Evolutionary conservation across 2,113 vertebrate species (phyloP).

Genomic region (Brevimyrus niger): DNA sequence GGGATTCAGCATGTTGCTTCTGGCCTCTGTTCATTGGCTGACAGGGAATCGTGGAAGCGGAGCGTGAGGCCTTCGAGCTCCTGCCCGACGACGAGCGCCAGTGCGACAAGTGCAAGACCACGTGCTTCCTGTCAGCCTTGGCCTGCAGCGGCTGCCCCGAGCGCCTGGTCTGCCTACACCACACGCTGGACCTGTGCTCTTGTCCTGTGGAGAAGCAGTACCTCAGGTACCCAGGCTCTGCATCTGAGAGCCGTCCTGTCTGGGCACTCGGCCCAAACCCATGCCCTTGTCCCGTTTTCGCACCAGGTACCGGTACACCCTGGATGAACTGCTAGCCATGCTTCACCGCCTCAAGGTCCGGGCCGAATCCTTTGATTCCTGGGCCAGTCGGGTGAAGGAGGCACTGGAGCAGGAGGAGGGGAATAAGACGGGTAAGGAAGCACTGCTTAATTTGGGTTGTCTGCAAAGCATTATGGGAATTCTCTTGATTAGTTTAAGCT

Average conservation of each 20-base stretch:
- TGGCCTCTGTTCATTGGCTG: neutral
- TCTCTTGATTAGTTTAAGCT: neutral
- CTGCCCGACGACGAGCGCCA: conserved; percentile 93
- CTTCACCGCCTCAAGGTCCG: conserved; percentile 76
- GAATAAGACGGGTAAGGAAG: conserved; percentile 2
- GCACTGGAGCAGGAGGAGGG: conserved; percentile 61
- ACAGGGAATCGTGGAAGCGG: conserved; percentile 71
- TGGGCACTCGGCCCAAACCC: neutral
- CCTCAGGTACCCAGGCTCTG: conserved; percentile 67
- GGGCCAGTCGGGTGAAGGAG: conserved; percentile 75
- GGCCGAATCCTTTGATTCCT: conserved; percentile 79
- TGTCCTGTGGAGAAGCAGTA: conserved; percentile 76
- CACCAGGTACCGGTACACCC: conserved; percentile 76
- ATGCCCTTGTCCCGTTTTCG: neutral
- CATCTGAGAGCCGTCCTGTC: neutral
- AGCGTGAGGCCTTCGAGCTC: conserved; percentile 75
- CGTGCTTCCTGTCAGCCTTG: conserved; percentile 91
- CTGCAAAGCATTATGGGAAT: neutral
- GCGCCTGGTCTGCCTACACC: conserved; percentile 80
- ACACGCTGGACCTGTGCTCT: conserved; percentile 73
- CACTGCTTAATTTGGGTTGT: neutral
- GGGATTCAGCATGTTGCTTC: neutral
- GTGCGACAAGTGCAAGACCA: conserved; percentile 88
- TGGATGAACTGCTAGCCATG: conserved; percentile 91
- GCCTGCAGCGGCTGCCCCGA: conserved; percentile 78